These are phyloP conservation scores for Cataglyphis rosenhaueri DNA, from an alignment of 2,888 invertebrate genomes.

Conservation along the genomic window DNA sequence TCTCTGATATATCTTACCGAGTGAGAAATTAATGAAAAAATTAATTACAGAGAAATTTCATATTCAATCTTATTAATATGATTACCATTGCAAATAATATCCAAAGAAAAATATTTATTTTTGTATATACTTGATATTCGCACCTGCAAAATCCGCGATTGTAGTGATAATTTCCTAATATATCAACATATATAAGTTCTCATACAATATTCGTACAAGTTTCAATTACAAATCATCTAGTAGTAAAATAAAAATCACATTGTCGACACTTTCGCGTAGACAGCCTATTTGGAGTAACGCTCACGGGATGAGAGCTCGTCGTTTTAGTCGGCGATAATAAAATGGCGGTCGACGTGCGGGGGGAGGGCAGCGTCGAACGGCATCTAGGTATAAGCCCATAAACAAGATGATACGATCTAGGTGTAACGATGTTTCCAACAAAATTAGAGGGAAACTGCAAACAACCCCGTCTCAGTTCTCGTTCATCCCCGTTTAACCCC, in stretches of 20 bases:
- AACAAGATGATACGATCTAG: constrained; percentile 82
- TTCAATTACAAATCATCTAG: constrained; percentile 11
- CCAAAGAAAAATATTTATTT: neutral
- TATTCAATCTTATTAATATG: neutral
- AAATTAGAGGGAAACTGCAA: constrained; percentile 84
- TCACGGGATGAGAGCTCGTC: constrained; percentile 32
- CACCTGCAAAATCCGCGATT: neutral
- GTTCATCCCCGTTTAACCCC: constrained; percentile 79
- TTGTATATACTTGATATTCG: neutral
- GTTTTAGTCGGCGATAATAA: constrained; percentile 69
- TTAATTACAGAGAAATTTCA: neutral
- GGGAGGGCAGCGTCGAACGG: constrained; percentile 65
- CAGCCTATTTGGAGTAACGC: constrained; percentile 11
- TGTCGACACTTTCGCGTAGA: neutral
- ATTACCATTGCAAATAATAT: neutral
- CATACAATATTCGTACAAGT: neutral
- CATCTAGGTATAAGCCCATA: constrained; percentile 79
- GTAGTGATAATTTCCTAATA: neutral
- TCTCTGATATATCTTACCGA: neutral
- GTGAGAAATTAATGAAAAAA: neutral
- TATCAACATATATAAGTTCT: neutral
- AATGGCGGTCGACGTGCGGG: constrained; percentile 63
- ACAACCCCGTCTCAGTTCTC: constrained; percentile 80
- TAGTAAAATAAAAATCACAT: constrained; percentile 24
- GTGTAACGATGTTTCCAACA: constrained; percentile 82